These are phyloP conservation scores for Potamarius usumacintae DNA, from an alignment of 2,113 vertebrate genomes.

Conservation along the genomic window DNA sequence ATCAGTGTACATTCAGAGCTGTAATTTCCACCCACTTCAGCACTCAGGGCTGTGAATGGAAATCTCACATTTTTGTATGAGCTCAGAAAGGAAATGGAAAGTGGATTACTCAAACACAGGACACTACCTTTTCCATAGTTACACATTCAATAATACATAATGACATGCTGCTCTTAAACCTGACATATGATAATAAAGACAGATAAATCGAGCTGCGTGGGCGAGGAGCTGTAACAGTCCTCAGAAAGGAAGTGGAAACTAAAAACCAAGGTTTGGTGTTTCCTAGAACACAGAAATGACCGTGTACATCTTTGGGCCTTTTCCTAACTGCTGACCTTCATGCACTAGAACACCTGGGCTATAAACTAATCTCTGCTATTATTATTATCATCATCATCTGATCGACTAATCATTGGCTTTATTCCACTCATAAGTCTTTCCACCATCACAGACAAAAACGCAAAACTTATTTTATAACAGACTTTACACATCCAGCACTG, in stretches of 20 bases:
- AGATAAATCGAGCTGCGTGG: not conserved
- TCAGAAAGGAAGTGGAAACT: constrained; percentile 51
- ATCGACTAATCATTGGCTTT: too few species aligned
- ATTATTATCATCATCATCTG: not conserved
- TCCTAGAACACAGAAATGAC: constrained; percentile 50
- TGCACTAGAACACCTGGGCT: not conserved
- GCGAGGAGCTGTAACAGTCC: constrained; percentile 16
- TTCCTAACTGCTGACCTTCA: not conserved
- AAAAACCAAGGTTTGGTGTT: constrained; percentile 47
- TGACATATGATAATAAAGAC: constrained; percentile 19
- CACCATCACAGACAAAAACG: too few species aligned
- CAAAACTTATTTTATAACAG: too few species aligned
- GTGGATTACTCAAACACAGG: not conserved
- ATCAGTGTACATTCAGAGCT: not conserved
- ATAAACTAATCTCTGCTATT: not conserved
- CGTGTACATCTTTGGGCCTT: constrained; percentile 9
- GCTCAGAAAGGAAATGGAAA: constrained; percentile 17
- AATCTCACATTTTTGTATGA: not conserved
- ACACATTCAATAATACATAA: not conserved
- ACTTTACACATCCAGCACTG: too few species aligned
- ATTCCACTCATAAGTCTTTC: too few species aligned
- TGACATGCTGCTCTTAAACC: not conserved
- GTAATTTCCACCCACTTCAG: not conserved
- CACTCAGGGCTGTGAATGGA: not conserved
- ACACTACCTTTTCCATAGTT: not conserved